Base-by-base conservation (phyloP, 1,140 invertebrate genomes). In the Brachionus asplanchnoidis region DNA sequence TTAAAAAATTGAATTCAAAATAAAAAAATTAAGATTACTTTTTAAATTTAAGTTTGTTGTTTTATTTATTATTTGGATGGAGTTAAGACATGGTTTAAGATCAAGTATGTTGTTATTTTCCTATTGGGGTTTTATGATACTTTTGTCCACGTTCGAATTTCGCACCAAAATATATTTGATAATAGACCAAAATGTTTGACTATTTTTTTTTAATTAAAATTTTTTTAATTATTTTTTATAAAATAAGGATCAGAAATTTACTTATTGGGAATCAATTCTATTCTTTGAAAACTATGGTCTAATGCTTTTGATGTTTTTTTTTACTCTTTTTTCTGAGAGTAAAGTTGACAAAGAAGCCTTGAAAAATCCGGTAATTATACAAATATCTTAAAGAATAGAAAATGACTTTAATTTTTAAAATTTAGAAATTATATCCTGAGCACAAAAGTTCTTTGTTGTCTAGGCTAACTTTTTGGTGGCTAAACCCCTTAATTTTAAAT, bases 391-490 rank as follows among this genome's bases (percentile, higher is more conserved):
- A 73, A 36, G 9, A 42, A n/a, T 2, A 8, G 11, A 40, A 11
- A 32, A 36, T 60, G 4, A 46, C n/a, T n/a, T 46, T 50, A 5
- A 50, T 60, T 46, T n/a, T 78, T 23, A 44, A n/a, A 36, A 4
- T 36, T 50, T 20, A 80, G 79, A 82, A 82, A 82, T 20, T 44
- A 65, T 82, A 82, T 66, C 79, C 79, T 8, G 79, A 82, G 32
- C 17, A 82, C n/a, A 68, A 9, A 8, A 6, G 53, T 42, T 26
- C 79, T 26, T 65, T 82, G 14, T n/a, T 82, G n/a, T 82, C 79
- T 44, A 60, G 79, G 12, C 23, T 82, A 5, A 82, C 79, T n/a
- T 82, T 82, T 68, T 82, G 79, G 79, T 82, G 79, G 79, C 23
- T 82, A 8, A 82, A 82, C 17, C 79, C 79, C 11, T 65, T 82